Evolutionary conservation across 1,140 invertebrate species (phyloP).

Genomic region (Eubasilissa regina): DNA sequence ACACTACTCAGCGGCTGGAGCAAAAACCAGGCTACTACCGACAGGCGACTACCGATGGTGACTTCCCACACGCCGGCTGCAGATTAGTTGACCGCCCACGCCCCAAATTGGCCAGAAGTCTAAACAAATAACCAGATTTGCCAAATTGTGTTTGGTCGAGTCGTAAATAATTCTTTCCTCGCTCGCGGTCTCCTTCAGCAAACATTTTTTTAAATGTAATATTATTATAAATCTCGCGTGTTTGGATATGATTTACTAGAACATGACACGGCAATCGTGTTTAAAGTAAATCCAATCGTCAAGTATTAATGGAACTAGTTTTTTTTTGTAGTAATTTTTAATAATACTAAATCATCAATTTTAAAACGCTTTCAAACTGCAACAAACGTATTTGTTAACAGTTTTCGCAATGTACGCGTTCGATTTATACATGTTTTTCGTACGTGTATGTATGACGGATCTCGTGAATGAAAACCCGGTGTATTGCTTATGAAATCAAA

Average conservation of each 20-base stretch:
- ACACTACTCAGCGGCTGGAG: slow-evolving; percentile 2
- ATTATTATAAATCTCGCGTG: slow-evolving; percentile 18
- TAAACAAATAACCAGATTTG: slow-evolving; percentile 46
- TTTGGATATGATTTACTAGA: slow-evolving; percentile 30
- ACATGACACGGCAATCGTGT: slow-evolving; percentile 30
- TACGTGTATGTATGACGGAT: too few relatives aligned
- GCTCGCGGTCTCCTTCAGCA: neutral
- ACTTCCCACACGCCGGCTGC: slow-evolving; percentile 10
- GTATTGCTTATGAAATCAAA: too few relatives aligned
- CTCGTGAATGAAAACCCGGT: too few relatives aligned
- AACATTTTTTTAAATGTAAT: neutral
- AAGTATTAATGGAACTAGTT: slow-evolving; percentile 20
- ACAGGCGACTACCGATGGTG: neutral
- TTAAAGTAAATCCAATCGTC: slow-evolving; percentile 31
- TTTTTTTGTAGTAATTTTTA: neutral
- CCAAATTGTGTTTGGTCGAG: slow-evolving; percentile 9
- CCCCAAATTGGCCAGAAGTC: slow-evolving; percentile 35
- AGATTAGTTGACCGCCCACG: slow-evolving; percentile 24
- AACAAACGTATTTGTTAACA: too few relatives aligned
- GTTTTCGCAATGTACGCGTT: too few relatives aligned
- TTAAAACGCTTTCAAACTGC: too few relatives aligned
- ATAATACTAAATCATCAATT: neutral
- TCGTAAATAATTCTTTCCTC: slow-evolving; percentile 31
- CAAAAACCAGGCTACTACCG: neutral
- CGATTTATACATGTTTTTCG: too few relatives aligned